Percentiles rank a stretch among this genome's conserved stretches.
phyloP scores from a whole-genome alignment of 2,113 vertebrate genomes.

The Eleginops maclovinus region DNA sequence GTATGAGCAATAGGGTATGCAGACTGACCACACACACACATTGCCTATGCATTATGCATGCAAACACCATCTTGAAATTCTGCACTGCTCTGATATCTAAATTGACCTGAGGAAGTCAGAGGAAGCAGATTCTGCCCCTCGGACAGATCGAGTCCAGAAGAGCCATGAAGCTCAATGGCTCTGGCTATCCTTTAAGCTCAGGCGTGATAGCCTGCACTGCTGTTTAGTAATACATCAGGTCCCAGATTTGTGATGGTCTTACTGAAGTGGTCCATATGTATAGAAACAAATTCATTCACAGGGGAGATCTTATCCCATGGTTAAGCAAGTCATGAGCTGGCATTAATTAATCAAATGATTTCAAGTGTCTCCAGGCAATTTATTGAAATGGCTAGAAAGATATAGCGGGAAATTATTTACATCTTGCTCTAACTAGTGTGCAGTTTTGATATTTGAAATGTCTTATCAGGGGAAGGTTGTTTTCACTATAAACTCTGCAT shows the following conservation, averaged over 20 bases:
- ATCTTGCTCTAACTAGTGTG: slow-evolving; percentile 24
- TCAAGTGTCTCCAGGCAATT: slow-evolving; percentile 52
- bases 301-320: slow-evolving; percentile 47
- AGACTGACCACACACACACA: slow-evolving; percentile 32
- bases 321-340: slow-evolving; percentile 42
- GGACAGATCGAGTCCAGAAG: slow-evolving; percentile 19
- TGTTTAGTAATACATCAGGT: slow-evolving; percentile 74
- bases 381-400: slow-evolving; percentile 63
- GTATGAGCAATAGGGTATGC: slow-evolving; percentile 57
- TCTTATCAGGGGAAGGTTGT: slow-evolving; percentile 54
- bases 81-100: slow-evolving; percentile 8
- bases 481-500: slow-evolving; percentile 65
- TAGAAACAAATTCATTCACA: slow-evolving; percentile 27
- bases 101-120: slow-evolving; percentile 13
- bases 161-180: slow-evolving; percentile 15
- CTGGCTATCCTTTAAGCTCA: slow-evolving; percentile 38
- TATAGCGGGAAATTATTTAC: slow-evolving; percentile 59
- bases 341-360: slow-evolving; percentile 64
- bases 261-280: slow-evolving; percentile 1
- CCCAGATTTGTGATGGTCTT: slow-evolving; percentile 25
- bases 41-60: neutral
- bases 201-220: slow-evolving; percentile 63
- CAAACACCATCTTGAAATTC: slow-evolving; percentile 19
- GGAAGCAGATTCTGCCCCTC: slow-evolving; percentile 1
- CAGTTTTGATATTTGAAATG: slow-evolving; percentile 36